Evolutionary conservation across 2,797 vertebrate genomes (phyloP), one percentile per base, ranked within the genome.

Genomic region (Clamator glandarius): DNA sequence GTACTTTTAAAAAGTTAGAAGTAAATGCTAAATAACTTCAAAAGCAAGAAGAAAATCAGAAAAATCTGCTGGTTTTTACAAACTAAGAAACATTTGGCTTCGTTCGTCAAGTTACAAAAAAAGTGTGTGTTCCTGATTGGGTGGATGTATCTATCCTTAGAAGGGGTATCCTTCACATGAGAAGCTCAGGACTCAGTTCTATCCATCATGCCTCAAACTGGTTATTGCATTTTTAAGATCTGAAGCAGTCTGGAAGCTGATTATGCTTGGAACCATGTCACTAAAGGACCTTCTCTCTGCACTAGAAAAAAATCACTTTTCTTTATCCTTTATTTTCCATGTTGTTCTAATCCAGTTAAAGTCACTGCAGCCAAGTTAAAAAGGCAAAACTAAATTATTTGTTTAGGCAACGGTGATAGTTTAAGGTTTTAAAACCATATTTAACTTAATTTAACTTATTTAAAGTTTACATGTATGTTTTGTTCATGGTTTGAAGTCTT

Each of bases 371-470:
- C 29, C 62, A 79, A 82, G 63, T 88, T 91, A 61, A 90, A 93
- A 93, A 84, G 9, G 20, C 26, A n/a, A 64, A 86, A 73, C 52
- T 55, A 25, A 12, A 19, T 54, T 81, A 73, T 20, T 86, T 3
- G 9, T 17, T 73, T 92, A 90, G 83, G 84, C 48, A 88, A 69
- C 5, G 11, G 20, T 28, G 31, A 46, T 61, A 8, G 66, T 23
- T 77, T 46, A 35, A 79, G 24, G 42, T 63, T 91, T 94, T 70
- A 33, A 57, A 92, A 57, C 75, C 41, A 61, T 15, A 35, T 88
- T 89, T 89, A 81, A 59, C 31, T 70, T 70, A 48, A 66, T 93
- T 93, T 50, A 85, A 90, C 64, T 84, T 87, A 77, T 51, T 87
- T 83, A 36, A 78, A 68, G 73, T 82, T 93, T 93, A 24, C 28